Evolutionary conservation across 2,888 invertebrate genomes (phyloP).

Genomic region (Morpho helenor): DNA sequence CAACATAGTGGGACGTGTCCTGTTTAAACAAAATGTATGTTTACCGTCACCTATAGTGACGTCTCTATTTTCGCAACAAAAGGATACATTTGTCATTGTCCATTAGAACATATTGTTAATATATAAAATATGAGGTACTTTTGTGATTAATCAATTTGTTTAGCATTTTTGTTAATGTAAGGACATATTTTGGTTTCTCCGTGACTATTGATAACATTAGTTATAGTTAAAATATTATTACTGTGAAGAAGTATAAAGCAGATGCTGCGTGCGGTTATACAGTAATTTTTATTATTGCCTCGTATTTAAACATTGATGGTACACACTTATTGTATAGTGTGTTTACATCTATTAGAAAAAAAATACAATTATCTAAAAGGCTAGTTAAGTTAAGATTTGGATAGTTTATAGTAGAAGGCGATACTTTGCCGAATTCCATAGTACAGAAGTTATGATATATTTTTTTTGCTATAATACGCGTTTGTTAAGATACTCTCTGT

Average conservation of each 20-base stretch:
- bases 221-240: neutral
- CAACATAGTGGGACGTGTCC: neutral
- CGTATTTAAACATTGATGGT: no score
- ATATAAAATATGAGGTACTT: conserved; percentile 48
- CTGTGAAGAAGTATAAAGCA: neutral
- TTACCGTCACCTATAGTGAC: conserved; percentile 40
- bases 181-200: neutral
- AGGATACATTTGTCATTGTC: conserved; percentile 75
- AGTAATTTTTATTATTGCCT: no score
- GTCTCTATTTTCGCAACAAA: conserved; percentile 69
- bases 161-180: conserved; percentile 7
- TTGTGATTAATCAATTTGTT: conserved; percentile 30
- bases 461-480: no score
- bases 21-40: neutral
- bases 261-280: no score
- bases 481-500: no score
- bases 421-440: no score
- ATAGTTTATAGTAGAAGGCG: no score
- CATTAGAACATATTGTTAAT: conserved; percentile 72
- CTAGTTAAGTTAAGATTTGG: no score
- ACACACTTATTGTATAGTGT: no score
- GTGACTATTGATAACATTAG: neutral
- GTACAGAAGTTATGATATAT: no score
- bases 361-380: neutral
- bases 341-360: no score